These are phyloP conservation scores for Smutsia gigantea DNA, from an alignment of 2,797 vertebrate genomes.

Conservation along the genomic window DNA sequence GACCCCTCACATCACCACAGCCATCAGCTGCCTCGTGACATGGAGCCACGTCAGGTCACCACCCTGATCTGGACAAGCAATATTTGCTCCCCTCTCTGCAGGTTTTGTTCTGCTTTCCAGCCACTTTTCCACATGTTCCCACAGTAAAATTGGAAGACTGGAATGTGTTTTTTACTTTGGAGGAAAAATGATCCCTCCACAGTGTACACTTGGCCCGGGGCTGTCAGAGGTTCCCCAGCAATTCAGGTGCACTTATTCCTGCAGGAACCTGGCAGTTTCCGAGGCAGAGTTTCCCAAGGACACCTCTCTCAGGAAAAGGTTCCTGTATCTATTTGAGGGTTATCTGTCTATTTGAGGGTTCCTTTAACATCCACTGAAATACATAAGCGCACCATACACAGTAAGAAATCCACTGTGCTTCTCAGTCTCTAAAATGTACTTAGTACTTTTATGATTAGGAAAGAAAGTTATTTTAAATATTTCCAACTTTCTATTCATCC, in stretches of 20 bases:
- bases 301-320: no score
- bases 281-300: no score
- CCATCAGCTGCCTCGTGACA: no score
- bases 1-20: not conserved
- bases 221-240: fast-evolving
- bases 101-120: not conserved
- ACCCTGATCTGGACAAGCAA: fast-evolving
- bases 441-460: not conserved
- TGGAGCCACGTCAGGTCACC: not conserved
- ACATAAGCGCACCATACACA: not conserved
- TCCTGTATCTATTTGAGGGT: no score
- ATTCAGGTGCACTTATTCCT: not conserved
- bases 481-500: not conserved
- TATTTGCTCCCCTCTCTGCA: no score
- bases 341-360: no score
- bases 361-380: not conserved
- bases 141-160: not conserved
- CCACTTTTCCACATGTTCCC: not conserved
- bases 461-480: not conserved
- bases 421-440: not conserved
- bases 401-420: not conserved
- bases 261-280: no score
- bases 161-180: not conserved
- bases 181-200: not conserved
- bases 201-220: fast-evolving